Evolutionary conservation across 2,797 vertebrate species (phyloP).

Genomic region (Phaenicophaeus curvirostris): DNA sequence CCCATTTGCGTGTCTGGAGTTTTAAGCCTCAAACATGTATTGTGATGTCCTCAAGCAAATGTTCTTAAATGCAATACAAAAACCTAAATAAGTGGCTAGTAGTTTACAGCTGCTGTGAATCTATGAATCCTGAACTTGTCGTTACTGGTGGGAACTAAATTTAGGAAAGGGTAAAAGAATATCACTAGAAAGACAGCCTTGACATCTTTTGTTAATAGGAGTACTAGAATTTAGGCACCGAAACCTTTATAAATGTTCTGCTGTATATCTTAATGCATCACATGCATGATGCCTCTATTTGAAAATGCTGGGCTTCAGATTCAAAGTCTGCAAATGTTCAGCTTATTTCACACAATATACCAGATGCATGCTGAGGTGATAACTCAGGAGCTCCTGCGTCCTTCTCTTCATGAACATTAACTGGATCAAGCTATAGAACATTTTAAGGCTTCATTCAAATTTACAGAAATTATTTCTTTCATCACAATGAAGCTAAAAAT

Average conservation of each 20-base stretch:
- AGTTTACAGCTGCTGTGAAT: not conserved
- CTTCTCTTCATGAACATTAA: not conserved
- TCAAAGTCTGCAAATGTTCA: not conserved
- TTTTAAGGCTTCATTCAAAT: not conserved
- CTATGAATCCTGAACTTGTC: not conserved
- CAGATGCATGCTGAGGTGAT: not conserved
- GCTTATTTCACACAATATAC: not conserved
- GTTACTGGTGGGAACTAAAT: not conserved
- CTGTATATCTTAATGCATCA: not conserved
- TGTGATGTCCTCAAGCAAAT: not conserved
- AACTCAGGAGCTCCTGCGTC: not conserved
- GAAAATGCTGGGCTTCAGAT: not conserved
- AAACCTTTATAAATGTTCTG: not conserved
- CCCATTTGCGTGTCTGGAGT: not conserved
- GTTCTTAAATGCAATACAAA: not conserved
- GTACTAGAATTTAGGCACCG: not conserved
- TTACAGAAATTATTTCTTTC: not conserved
- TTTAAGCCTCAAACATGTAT: not conserved
- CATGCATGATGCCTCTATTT: not conserved
- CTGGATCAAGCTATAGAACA: not conserved
- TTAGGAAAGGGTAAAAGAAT: not conserved
- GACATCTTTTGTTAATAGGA: not conserved
- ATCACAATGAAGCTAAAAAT: not conserved
- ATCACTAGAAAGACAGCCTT: not conserved
- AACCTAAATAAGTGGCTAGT: not conserved